A percentile compares a stretch with the other conserved stretches of the same genome.
Conservation (phyloP, 2,113 vertebrate species). For the Plestiodon gilberti region DNA sequence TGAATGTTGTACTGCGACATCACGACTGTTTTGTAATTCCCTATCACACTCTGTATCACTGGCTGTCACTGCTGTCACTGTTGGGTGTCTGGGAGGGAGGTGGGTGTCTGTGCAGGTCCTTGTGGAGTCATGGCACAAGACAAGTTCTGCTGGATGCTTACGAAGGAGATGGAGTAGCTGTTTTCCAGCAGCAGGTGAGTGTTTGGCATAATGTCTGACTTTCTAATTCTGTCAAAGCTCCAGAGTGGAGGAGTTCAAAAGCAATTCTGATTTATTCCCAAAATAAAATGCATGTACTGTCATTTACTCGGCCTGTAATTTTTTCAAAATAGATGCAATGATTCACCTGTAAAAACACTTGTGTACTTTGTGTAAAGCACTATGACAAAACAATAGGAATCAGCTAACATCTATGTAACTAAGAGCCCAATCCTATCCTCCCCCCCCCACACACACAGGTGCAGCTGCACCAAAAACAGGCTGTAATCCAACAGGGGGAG, state of each 20-base stretch:
- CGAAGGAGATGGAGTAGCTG: neutral
- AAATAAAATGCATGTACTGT: neutral
- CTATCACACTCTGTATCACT: neutral
- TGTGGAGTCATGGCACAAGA: neutral
- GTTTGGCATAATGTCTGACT: neutral
- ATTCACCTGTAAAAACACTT: neutral
- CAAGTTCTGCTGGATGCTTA: neutral
- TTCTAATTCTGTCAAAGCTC: neutral
- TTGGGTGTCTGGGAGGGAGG: too few relatives aligned
- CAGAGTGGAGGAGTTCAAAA: neutral
- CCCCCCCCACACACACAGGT: too few relatives aligned
- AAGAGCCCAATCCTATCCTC: too few relatives aligned
- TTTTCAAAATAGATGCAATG: fast-evolving
- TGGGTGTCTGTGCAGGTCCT: neutral
- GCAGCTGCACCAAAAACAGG: too few relatives aligned
- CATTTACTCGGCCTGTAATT: constrained; percentile 4
- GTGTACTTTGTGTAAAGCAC: neutral
- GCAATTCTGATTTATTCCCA: neutral
- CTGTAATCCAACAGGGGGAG: too few relatives aligned
- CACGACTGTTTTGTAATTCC: neutral
- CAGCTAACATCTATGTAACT: neutral
- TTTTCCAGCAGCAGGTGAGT: neutral
- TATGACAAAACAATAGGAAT: fast-evolving
- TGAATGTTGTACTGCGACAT: neutral
- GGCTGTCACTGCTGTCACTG: too few relatives aligned